A percentile compares a stretch with the other conserved stretches of the same genome.
These are phyloP conservation scores for Nephrocerus scutellatus DNA, from an alignment of 2,888 invertebrate genomes.

Conservation along the genomic window DNA sequence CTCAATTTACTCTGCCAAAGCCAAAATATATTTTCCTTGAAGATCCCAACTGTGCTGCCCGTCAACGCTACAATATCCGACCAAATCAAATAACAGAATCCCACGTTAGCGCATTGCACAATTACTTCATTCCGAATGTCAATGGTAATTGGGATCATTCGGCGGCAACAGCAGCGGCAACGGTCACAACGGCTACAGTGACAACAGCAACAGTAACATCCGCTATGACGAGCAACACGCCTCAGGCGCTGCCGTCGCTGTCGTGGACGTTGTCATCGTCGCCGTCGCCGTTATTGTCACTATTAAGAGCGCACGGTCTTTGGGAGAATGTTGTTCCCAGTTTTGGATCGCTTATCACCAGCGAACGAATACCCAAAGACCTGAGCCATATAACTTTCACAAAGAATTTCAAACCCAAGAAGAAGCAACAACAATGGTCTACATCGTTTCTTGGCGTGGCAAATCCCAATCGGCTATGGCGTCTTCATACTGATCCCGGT, in stretches of 20 bases:
- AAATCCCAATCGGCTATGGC: no score
- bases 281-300: no score
- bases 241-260: no score
- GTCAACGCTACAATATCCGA: slow-evolving; percentile 35
- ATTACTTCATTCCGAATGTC: slow-evolving; percentile 52
- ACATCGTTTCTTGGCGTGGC: slow-evolving; percentile 39
- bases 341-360: slow-evolving; percentile 38
- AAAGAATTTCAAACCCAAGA: slow-evolving; percentile 22
- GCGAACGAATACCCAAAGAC: slow-evolving; percentile 40
- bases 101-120: slow-evolving; percentile 53
- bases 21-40: slow-evolving; percentile 25
- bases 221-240: slow-evolving; percentile 1
- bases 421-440: slow-evolving; percentile 22
- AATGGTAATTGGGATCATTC: slow-evolving; percentile 54
- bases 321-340: slow-evolving; percentile 45
- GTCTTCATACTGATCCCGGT: no score
- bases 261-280: no score
- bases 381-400: slow-evolving; percentile 31
- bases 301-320: background rate
- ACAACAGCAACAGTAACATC: background rate
- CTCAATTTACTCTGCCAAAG: background rate
- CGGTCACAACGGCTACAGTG: no score
- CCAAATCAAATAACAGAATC: slow-evolving; percentile 44
- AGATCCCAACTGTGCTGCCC: slow-evolving; percentile 41
- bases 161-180: slow-evolving; percentile 20